A percentile compares a stretch with the other conserved stretches of the same genome.
Evolutionary conservation across 2,113 vertebrate genomes (phyloP).

Genomic region (Rynchops niger): DNA sequence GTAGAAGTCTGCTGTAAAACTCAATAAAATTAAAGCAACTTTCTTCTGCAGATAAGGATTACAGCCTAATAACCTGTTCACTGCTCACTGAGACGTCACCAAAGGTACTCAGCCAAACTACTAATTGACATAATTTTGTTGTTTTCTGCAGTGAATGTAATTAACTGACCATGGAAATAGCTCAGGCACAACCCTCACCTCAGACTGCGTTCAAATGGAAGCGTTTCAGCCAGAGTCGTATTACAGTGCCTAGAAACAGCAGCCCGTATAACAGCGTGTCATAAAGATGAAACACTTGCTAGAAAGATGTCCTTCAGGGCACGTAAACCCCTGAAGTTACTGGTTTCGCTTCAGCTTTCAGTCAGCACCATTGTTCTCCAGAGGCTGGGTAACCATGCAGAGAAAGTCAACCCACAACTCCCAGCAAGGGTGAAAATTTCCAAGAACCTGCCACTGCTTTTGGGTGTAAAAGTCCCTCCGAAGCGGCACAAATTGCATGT

Average conservation of each 20-base stretch:
- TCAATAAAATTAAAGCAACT: background rate
- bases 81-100: background rate
- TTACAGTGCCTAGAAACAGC: background rate
- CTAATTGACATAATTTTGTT: background rate
- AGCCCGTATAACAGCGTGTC: background rate
- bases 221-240: background rate
- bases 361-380: background rate
- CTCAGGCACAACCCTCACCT: background rate
- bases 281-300: background rate
- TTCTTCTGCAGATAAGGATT: background rate
- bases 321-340: background rate
- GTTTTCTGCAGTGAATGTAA: background rate
- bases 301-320: background rate
- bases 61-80: background rate
- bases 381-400: background rate
- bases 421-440: background rate
- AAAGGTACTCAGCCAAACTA: background rate
- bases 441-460: background rate
- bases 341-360: background rate
- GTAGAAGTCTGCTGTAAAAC: background rate
- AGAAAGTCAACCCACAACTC: background rate
- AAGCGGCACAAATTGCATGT: background rate
- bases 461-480: background rate
- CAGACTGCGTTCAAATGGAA: background rate
- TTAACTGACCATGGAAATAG: background rate